A percentile compares a stretch with the other conserved stretches of the same genome.
Evolutionary conservation across 2,797 vertebrate genomes (phyloP).

Genomic region (Phrynocephalus forsythii): DNA sequence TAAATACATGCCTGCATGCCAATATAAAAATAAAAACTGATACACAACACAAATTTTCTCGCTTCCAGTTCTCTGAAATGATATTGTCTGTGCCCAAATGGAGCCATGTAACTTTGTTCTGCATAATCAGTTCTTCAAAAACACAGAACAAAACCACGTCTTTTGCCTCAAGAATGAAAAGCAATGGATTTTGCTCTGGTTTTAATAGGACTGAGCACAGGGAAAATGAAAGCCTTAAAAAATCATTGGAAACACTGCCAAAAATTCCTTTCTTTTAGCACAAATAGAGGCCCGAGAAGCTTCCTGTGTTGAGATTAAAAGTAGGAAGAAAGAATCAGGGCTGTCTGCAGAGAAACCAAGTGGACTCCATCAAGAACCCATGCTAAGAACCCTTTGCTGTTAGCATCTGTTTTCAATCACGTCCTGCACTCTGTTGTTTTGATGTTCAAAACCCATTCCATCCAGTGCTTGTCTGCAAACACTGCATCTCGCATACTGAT

Average conservation of each 20-base stretch:
- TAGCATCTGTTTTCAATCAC: neutral
- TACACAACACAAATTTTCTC: neutral
- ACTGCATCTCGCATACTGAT: constrained; percentile 4
- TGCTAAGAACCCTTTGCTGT: accelerated
- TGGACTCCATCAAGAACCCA: constrained; percentile 36
- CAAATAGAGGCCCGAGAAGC: neutral
- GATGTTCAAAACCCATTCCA: constrained; percentile 23
- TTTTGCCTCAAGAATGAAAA: constrained; percentile 24
- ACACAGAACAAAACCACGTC: neutral
- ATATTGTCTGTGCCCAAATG: neutral
- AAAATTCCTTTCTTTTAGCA: neutral
- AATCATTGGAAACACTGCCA: constrained; percentile 40
- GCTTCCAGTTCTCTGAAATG: neutral
- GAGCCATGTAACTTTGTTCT: neutral
- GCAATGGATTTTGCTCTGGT: constrained; percentile 23
- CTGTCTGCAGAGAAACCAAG: constrained; percentile 46
- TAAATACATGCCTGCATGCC: too few species aligned
- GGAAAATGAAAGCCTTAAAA: constrained; percentile 35
- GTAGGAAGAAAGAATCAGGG: neutral
- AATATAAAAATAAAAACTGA: too few species aligned
- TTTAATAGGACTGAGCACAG: constrained; percentile 41
- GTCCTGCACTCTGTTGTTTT: neutral
- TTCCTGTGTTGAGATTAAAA: constrained; percentile 32
- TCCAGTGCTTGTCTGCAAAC: constrained; percentile 38
- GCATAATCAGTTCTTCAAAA: neutral